Evolutionary conservation across 2,888 invertebrate species (phyloP).

Genomic region (Dascillus cervinus): DNA sequence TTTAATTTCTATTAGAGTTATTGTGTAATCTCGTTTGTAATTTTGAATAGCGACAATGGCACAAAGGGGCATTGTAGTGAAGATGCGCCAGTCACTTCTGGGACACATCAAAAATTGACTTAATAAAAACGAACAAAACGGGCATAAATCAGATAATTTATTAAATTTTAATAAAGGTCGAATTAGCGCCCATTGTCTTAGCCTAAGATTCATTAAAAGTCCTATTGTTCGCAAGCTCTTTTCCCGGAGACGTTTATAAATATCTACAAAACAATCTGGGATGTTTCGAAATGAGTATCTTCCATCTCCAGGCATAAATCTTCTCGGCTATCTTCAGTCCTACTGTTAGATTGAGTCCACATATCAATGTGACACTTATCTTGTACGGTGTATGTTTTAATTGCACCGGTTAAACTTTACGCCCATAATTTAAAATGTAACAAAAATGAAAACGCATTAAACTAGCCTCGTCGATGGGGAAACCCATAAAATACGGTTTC

Average conservation of each 20-base stretch:
- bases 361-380: slow-evolving; percentile 17
- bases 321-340: slow-evolving; percentile 9
- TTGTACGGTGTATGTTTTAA: too few relatives aligned
- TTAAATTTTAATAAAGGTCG: too few relatives aligned
- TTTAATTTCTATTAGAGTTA: slow-evolving; percentile 8
- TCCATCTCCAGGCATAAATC: slow-evolving; percentile 14
- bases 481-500: too few relatives aligned
- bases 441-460: too few relatives aligned
- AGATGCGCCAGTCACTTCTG: slow-evolving; percentile 7
- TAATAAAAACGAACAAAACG: too few relatives aligned
- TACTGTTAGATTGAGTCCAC: slow-evolving; percentile 16
- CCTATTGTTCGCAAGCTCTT: slow-evolving; percentile 6
- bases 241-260: slow-evolving; percentile 9
- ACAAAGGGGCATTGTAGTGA: slow-evolving; percentile 4
- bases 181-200: slow-evolving; percentile 9
- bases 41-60: slow-evolving; percentile 6
- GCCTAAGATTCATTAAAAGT: slow-evolving; percentile 13
- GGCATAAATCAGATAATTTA: too few relatives aligned
- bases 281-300: slow-evolving; percentile 14
- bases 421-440: too few relatives aligned
- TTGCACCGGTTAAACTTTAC: too few relatives aligned
- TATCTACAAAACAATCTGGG: slow-evolving; percentile 8
- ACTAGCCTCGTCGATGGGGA: too few relatives aligned
- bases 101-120: too few relatives aligned
- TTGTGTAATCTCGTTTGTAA: slow-evolving; percentile 9